Evolutionary conservation across 2,797 vertebrate species (phyloP).

Genomic region (Chromis chromis): DNA sequence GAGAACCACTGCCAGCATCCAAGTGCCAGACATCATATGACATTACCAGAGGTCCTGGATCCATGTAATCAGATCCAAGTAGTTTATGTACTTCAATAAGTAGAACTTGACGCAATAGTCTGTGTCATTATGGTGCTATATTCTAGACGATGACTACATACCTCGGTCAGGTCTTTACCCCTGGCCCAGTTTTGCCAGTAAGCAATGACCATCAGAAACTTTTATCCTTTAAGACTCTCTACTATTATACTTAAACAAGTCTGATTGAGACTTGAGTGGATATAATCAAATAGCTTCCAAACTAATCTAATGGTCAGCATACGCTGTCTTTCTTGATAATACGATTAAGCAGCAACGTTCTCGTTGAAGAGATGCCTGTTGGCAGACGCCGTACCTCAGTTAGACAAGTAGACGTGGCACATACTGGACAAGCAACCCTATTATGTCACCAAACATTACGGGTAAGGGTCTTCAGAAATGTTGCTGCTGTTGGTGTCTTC

Average conservation of each 20-base stretch:
- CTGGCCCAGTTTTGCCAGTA: slow-evolving; percentile 9
- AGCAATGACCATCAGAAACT: slow-evolving; percentile 22
- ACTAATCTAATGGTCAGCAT: slow-evolving; percentile 72
- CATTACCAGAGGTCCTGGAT: no score
- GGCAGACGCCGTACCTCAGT: slow-evolving; percentile 68
- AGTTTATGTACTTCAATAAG: not conserved
- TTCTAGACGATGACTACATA: slow-evolving; percentile 8
- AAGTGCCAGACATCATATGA: no score
- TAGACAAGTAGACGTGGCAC: slow-evolving; percentile 55
- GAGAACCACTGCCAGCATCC: no score
- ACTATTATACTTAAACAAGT: slow-evolving; percentile 52
- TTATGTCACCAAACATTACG: slow-evolving; percentile 78
- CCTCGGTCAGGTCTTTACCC: not conserved
- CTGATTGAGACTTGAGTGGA: slow-evolving; percentile 65
- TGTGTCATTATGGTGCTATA: not conserved
- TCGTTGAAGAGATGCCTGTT: slow-evolving; percentile 53
- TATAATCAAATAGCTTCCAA: slow-evolving; percentile 65
- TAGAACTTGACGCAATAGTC: not conserved
- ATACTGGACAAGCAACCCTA: slow-evolving; percentile 73
- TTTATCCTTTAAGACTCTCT: slow-evolving; percentile 26
- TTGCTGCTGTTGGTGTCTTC: slow-evolving; percentile 47
- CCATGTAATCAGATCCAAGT: no score
- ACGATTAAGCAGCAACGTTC: slow-evolving; percentile 62
- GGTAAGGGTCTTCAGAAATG: slow-evolving; percentile 66
- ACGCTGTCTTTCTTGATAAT: slow-evolving; percentile 57